Conservation (phyloP, 2,113 vertebrate genomes). For the Entelurus aequoreus region DNA sequence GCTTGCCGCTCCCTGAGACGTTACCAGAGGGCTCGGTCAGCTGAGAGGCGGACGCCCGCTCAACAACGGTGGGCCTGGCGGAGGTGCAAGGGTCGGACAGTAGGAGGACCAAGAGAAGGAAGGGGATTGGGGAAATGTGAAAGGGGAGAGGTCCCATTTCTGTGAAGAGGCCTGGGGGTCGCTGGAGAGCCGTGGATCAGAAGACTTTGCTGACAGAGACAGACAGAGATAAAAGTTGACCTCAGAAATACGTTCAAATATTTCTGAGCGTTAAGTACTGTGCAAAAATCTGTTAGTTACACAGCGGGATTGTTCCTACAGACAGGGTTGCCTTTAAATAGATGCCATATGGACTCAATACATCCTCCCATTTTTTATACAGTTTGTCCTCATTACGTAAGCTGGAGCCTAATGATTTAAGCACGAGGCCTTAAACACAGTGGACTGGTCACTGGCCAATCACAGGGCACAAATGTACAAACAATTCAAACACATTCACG, state of each 20-base stretch:
- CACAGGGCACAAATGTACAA: too few relatives aligned
- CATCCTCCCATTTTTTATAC: too few relatives aligned
- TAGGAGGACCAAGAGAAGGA: conserved; percentile 38
- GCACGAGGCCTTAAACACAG: too few relatives aligned
- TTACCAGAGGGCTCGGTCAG: conserved; percentile 44
- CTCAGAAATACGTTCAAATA: background rate
- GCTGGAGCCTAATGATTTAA: too few relatives aligned
- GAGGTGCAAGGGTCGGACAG: conserved; percentile 48
- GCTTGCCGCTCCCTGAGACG: conserved; percentile 21
- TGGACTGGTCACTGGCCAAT: too few relatives aligned
- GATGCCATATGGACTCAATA: background rate
- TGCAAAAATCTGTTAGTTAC: background rate
- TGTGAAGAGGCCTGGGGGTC: conserved; percentile 29
- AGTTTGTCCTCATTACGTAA: too few relatives aligned
- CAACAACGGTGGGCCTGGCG: conserved; percentile 29
- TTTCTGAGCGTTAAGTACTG: background rate
- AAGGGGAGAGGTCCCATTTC: conserved; percentile 30
- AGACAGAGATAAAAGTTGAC: background rate
- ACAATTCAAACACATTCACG: too few relatives aligned
- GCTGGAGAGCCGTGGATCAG: conserved; percentile 26
- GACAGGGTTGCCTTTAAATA: background rate
- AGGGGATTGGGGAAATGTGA: conserved; percentile 37
- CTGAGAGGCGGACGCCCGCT: conserved; percentile 33
- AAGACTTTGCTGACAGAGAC: conserved; percentile 31
- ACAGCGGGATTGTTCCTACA: too few relatives aligned